Base-by-base conservation (phyloP, 2,888 invertebrate species). In the Scaptodrosophila latifasciaeformis region DNA sequence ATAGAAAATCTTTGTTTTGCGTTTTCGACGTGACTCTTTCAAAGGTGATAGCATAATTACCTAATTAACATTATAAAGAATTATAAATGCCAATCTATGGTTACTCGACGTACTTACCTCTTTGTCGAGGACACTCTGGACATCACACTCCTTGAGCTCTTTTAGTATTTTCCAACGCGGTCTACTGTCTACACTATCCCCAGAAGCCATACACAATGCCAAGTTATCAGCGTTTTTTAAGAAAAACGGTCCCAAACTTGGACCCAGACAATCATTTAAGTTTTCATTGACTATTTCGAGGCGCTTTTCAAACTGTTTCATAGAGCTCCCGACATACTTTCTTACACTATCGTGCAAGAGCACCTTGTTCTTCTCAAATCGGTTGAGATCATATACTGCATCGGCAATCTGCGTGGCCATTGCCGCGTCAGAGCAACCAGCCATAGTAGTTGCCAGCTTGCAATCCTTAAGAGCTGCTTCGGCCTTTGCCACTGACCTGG, bases 1-100 rank as follows among this genome's bases (percentile, higher is more conserved):
- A 49, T 78, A 59, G 2, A 53, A 75, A 13, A 59, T 48, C 42
- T 78, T 75, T 2, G 39, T 54, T n/a, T 78, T 78, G 4, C 71
- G 75, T 5, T 49, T 19, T 0, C 46, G 49, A 4, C 71, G 44
- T 0, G 76, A 76, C 1, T 3, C 10, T 18, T 65, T 60, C 71
- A 78, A 4, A 0, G 65, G 79, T 0, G 79, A 67, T 0, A 59
- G 10, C 0, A 10, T 15, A 18, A 27, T 13, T 1, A 12, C 10
- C 21, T 42, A 27, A n/a, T n/a, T n/a, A n/a, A n/a, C n/a, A n/a
- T n/a, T n/a, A n/a, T n/a, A n/a, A n/a, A n/a, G n/a, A n/a, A n/a
- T n/a, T n/a, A n/a, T n/a, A n/a, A n/a, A n/a, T n/a, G n/a, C n/a
- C n/a, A n/a, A n/a, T n/a, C n/a, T n/a, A n/a, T n/a, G n/a, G n/a